These are phyloP conservation scores for Tupaia chinensis DNA, from an alignment of 2,113 vertebrate species.

Conservation along the genomic window DNA sequence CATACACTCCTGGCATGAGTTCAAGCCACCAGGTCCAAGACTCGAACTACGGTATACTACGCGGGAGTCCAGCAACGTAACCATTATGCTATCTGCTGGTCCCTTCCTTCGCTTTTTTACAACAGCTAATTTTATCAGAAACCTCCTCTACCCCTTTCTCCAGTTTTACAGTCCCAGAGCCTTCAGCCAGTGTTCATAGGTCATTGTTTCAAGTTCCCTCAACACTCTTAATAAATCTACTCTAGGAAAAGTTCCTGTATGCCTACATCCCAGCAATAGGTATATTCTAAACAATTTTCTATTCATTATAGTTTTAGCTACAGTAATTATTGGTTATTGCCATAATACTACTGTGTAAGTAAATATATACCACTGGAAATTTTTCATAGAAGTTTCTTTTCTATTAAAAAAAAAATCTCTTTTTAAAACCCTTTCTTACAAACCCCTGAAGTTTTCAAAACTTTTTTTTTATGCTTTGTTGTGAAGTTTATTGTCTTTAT, in stretches of 20 bases:
- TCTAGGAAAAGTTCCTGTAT: not conserved
- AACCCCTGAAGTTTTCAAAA: no score
- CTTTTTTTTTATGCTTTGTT: no score
- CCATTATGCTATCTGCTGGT: no score
- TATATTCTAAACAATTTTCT: not conserved
- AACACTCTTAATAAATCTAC: not conserved
- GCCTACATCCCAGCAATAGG: not conserved
- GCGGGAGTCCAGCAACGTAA: no score
- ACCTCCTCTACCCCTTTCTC: not conserved
- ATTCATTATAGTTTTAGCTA: not conserved
- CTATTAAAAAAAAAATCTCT: not conserved
- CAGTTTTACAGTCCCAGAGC: not conserved
- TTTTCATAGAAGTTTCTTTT: not conserved
- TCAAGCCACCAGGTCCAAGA: no score
- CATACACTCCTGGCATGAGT: no score
- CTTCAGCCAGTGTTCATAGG: not conserved
- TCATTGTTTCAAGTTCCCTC: not conserved
- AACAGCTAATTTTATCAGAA: constrained; percentile 27
- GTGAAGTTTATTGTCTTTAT: no score
- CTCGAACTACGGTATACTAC: no score
- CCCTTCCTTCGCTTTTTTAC: constrained; percentile 10
- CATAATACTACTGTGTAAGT: not conserved
- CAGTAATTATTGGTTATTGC: constrained; percentile 30
- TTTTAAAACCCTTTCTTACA: not conserved
- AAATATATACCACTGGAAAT: not conserved